phyloP scores from a whole-genome alignment of 2,888 invertebrate genomes.

The Lasioglossum leucozonium region DNA sequence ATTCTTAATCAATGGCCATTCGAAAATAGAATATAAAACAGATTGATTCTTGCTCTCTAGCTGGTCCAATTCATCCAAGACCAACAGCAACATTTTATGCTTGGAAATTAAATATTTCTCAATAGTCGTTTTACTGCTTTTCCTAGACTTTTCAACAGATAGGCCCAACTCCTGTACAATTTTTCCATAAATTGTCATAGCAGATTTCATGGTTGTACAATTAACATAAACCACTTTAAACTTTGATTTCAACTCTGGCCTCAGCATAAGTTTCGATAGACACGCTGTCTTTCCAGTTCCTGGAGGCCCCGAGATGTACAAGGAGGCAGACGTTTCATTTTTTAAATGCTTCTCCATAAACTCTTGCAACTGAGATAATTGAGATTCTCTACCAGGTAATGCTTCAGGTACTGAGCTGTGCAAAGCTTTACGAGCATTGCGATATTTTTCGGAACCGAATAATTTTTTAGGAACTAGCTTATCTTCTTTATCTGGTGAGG shows the following conservation, averaged over 20 bases:
- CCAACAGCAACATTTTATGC: constrained; percentile 91
- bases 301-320: constrained; percentile 98
- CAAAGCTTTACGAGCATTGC: constrained; percentile 85
- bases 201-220: constrained; percentile 95
- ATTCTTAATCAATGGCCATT: constrained; percentile 92
- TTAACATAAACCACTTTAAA: constrained; percentile 91
- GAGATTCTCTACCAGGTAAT: constrained; percentile 92
- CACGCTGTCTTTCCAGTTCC: constrained; percentile 99
- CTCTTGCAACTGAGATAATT: constrained; percentile 88
- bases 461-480: constrained; percentile 74
- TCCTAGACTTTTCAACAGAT: constrained; percentile 87
- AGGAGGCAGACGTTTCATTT: constrained; percentile 89
- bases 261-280: constrained; percentile 90
- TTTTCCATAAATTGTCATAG: constrained; percentile 91
- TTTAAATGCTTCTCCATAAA: constrained; percentile 90
- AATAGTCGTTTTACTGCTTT: constrained; percentile 88
- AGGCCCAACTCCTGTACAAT: constrained; percentile 91
- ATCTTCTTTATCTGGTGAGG: constrained; percentile 56
- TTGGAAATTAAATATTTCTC: constrained; percentile 88
- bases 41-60: constrained; percentile 93
- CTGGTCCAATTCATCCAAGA: constrained; percentile 98
- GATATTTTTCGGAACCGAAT: constrained; percentile 76
- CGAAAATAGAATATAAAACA: constrained; percentile 96
- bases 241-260: constrained; percentile 87
- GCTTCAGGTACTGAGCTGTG: constrained; percentile 85